Base-by-base conservation (phyloP, 1,140 invertebrate species). In the Drosophila ironensis region DNA sequence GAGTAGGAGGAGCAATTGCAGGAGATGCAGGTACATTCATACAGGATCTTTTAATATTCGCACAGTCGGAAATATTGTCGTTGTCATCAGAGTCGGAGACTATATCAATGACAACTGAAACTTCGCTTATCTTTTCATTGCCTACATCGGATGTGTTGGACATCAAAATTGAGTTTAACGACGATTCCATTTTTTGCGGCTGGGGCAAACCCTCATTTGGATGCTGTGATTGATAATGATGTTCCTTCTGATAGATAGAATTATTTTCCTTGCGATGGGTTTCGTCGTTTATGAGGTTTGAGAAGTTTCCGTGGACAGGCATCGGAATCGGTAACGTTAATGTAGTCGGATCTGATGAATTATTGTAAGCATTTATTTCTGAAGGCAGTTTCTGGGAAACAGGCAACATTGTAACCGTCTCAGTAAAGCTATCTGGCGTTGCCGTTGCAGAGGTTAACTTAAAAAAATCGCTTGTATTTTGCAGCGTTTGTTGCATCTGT, bases 81-180 rank as follows among this genome's bases (percentile, higher is more conserved):
- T 68, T 77, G 3, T 88, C 86, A 68, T 87, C 70, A 9, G 87
- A 89, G 63, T 89, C 88, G 0, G 87, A 81, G 4, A 71, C 87
- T 35, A 89, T 84, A 46, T 89, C 75, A 47, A 89, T 89, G 2
- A 88, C 63, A 60, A 87, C 82, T 4, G 80, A 50, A 6, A 51
- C 38, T 20, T 73, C 56, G 19, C 69, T 52, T n/a, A 45, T 46
- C 27, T 67, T 77, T 9, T 88, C 78, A 40, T 89, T 90, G 35
- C 84, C 80, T 5, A 17, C 19, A 38, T 81, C 52, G 50, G 89
- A 77, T 24, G 28, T 47, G 24, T 41, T 72, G 2, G 72, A 73
- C n/a, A n/a, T n/a, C n/a, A n/a, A n/a, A 16, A 57, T 44, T 1
- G 70, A 72, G 50, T 72, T 78, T 2, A 54, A 33, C 1, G 80